Evolutionary conservation across 1,140 invertebrate species (phyloP).

Genomic region (Piezodorus guildinii): DNA sequence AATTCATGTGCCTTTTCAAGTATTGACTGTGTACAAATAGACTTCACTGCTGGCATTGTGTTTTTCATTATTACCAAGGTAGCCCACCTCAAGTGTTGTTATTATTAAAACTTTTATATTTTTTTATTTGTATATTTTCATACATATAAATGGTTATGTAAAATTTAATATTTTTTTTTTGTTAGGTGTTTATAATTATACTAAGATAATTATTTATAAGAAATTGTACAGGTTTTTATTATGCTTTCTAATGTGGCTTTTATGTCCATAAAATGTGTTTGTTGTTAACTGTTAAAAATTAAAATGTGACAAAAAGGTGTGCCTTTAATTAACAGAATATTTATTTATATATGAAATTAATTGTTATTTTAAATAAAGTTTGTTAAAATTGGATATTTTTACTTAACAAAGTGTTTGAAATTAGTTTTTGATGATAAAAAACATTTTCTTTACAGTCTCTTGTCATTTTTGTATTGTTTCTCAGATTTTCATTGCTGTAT

Average conservation of each 20-base stretch:
- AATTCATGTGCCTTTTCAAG: not conserved
- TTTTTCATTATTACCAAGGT: slow-evolving; percentile 6
- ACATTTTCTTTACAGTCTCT: too few relatives aligned
- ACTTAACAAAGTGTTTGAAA: too few relatives aligned
- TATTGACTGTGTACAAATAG: not conserved
- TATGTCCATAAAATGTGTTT: slow-evolving; percentile 5
- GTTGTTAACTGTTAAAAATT: not conserved
- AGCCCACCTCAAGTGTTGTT: slow-evolving; percentile 9
- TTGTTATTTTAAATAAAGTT: slow-evolving; percentile 7
- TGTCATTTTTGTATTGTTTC: too few relatives aligned
- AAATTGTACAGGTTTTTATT: not conserved
- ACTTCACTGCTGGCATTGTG: not conserved
- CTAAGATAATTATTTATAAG: slow-evolving; percentile 3
- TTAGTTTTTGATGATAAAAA: too few relatives aligned
- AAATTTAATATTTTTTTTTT: not conserved
- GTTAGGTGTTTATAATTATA: not conserved
- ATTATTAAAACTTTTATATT: slow-evolving; percentile 15
- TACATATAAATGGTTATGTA: too few relatives aligned
- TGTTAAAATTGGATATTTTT: too few relatives aligned
- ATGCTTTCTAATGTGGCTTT: slow-evolving; percentile 1
- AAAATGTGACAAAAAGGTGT: slow-evolving; percentile 4
- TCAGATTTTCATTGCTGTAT: too few relatives aligned
- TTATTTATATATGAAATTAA: slow-evolving; percentile 9
- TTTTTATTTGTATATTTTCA: slow-evolving; percentile 8
- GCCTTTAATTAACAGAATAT: slow-evolving; percentile 14